Percentiles rank a stretch among this genome's conserved stretches.
Conservation (phyloP, 2,888 invertebrate genomes). For the Ernsta delagoae region DNA sequence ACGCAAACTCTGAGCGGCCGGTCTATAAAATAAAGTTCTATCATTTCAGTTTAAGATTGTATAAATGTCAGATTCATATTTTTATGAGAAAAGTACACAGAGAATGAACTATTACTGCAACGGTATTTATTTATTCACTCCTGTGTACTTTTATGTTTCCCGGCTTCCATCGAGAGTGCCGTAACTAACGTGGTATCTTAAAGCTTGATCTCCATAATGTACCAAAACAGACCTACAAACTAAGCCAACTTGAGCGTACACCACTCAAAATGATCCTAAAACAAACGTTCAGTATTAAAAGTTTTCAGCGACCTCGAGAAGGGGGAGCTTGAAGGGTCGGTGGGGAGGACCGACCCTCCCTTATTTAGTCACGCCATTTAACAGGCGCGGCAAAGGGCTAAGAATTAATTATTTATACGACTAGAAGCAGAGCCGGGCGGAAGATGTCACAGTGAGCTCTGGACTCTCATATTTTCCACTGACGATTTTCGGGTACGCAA, state of each 20-base stretch:
- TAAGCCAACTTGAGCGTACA: slow-evolving; percentile 38
- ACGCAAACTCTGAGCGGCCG: too few species aligned
- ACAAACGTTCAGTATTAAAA: slow-evolving; percentile 71
- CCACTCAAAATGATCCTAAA: slow-evolving; percentile 61
- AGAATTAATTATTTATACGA: slow-evolving; percentile 69
- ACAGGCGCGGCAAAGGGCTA: slow-evolving; percentile 76
- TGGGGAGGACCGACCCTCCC: slow-evolving; percentile 58
- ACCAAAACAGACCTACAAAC: slow-evolving; percentile 21
- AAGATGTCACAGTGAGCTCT: slow-evolving; percentile 52
- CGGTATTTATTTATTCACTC: too few species aligned
- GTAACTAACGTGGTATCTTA: not conserved
- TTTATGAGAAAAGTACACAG: too few species aligned
- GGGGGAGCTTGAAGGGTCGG: slow-evolving; percentile 46
- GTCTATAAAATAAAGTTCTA: too few species aligned
- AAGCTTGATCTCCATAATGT: not conserved
- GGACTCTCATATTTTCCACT: slow-evolving; percentile 48
- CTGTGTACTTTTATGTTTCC: too few species aligned
- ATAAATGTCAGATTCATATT: too few species aligned
- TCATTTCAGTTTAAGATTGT: too few species aligned
- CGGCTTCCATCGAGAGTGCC: too few species aligned
- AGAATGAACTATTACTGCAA: too few species aligned
- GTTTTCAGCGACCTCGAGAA: slow-evolving; percentile 54
- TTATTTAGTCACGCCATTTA: slow-evolving; percentile 82
- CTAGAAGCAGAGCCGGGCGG: slow-evolving; percentile 52
- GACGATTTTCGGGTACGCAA: slow-evolving; percentile 42